Base-by-base conservation (phyloP, 2,888 invertebrate genomes). In the Caenorhabditis uteleia region DNA sequence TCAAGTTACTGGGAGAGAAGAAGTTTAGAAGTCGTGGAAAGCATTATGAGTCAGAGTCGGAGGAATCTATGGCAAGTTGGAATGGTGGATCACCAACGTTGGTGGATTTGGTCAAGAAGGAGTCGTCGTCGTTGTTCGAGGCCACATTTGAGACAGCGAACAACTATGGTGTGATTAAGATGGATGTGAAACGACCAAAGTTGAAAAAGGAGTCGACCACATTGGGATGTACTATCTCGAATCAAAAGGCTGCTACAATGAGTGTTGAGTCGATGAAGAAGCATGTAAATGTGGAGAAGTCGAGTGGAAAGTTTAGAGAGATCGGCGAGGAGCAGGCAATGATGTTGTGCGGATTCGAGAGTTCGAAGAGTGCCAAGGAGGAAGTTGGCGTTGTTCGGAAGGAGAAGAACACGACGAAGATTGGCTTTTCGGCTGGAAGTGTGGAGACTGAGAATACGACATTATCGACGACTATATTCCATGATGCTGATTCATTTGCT, bases 71-170 rank as follows among this genome's bases (percentile, higher is more conserved):
- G 50, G 47, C 31, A 40, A 53, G 64, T 7, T 70, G 68, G 70
- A 60, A 66, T 46, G 67, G 61, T 47, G 74, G 74, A 54, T 68
- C 65, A 27, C 74, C 74, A 16, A 75, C 75, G 7, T 26, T 70
- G 14, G 75, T 75, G n/a, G 75, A 75, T 31, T 61, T 79, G 34
- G 60, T 77, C 23, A 78, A 77, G 53, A 77, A 81, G 43, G 80
- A 81, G 40, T 74, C 74, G 21, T 50, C 72, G n/a, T 77, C 79
- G 1, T 56, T 67, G 34, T 80, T 79, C 48, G 76, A 79, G 29
- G 68, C 77, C n/a, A 75, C 74, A 38, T 77, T 80, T 38, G 79
- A 79, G 48, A 74, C 77, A n/a, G 56, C 77, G 3, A 71, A 70
- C 42, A 61, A 60, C 18, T 54, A 40, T 12, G 48, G 56, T 26